Evolutionary conservation across 2,888 invertebrate species (phyloP).

Genomic region (Monopis laevigella): DNA sequence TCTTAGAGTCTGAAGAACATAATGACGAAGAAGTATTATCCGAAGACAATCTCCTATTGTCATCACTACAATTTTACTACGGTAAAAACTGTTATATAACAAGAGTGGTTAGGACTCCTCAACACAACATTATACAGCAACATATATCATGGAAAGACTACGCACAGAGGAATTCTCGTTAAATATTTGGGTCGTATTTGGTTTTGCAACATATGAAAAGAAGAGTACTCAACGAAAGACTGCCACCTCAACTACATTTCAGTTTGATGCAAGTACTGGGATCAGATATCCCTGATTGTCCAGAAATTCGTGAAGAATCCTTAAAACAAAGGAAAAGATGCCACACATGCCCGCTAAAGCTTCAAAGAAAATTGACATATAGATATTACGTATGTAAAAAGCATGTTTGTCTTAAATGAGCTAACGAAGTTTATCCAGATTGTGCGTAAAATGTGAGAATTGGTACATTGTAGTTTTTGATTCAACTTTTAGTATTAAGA

Average conservation of each 20-base stretch:
- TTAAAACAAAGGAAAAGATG: background rate
- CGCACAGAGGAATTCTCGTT: background rate
- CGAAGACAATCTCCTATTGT: background rate
- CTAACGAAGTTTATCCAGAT: too few relatives aligned
- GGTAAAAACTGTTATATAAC: background rate
- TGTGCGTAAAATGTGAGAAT: too few relatives aligned
- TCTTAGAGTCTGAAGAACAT: background rate
- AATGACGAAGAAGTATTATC: background rate
- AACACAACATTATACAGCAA: background rate
- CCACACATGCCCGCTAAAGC: background rate
- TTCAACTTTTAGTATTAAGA: too few relatives aligned
- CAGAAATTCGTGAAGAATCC: background rate
- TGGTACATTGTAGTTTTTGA: too few relatives aligned
- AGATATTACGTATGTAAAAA: too few relatives aligned
- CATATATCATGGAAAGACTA: background rate
- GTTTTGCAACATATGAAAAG: background rate
- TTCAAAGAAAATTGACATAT: background rate
- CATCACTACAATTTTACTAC: background rate
- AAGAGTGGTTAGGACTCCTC: background rate
- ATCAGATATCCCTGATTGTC: background rate
- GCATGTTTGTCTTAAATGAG: too few relatives aligned
- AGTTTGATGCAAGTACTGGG: background rate
- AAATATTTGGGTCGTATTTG: background rate
- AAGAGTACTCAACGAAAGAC: background rate
- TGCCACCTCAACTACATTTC: background rate